Conservation (phyloP, 2,797 vertebrate genomes). For the Rallus crepitans region DNA sequence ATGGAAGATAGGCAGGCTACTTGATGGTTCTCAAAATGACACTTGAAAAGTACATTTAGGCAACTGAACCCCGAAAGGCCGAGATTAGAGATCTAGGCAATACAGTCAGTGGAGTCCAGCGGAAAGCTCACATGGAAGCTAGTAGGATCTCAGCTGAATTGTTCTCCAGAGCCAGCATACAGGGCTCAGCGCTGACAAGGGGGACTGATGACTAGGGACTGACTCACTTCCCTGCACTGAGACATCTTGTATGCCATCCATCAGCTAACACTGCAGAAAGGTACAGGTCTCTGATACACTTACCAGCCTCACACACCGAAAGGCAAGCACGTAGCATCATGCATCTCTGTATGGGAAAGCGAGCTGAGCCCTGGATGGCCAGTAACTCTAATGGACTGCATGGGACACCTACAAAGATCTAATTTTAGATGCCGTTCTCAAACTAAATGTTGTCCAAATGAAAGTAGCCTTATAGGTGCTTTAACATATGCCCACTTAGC, state of each 20-base stretch:
- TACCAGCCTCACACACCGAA: neutral
- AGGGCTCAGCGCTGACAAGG: neutral
- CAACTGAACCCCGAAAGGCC: neutral
- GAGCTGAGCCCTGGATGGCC: neutral
- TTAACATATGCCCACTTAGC: neutral
- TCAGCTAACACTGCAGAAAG: neutral
- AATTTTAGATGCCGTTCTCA: neutral
- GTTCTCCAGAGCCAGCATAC: neutral
- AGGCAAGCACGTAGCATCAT: neutral
- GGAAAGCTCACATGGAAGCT: neutral
- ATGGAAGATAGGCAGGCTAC: neutral
- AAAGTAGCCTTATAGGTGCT: neutral
- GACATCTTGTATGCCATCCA: neutral
- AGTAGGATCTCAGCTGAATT: neutral
- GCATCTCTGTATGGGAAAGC: accelerated
- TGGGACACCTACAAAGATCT: neutral
- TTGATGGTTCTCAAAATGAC: neutral
- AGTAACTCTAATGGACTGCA: neutral
- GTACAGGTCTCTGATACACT: neutral
- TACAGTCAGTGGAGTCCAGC: neutral
- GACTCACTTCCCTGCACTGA: neutral
- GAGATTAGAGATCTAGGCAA: neutral
- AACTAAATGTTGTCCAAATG: neutral
- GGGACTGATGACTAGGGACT: neutral
- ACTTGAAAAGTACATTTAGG: neutral